Evolutionary conservation across 2,888 invertebrate species (phyloP), one percentile per base, ranked within the genome.

Genomic region (Tenthredo scrophulariae): DNA sequence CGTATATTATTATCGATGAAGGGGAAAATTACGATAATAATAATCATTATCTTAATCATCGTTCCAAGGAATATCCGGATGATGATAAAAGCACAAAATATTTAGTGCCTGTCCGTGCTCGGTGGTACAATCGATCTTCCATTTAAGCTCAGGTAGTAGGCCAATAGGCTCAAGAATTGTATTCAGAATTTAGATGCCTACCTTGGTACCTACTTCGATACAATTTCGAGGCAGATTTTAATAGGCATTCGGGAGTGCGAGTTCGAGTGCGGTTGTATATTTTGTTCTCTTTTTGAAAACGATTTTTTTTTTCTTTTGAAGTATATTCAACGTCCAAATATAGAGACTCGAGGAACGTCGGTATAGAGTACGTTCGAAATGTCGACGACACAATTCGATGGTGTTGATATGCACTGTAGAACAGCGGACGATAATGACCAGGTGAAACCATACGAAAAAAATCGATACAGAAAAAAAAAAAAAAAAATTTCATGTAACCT

Each of bases 341-440:
- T 22, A 9, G 26, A 3, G 10, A 1, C 26, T 40, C 40, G 40
- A 40, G 7, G 40, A 40, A 26, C 26, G 26, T 26, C 62, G 22
- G 3, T 62, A 62, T 62, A n/a, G n/a, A 62, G 13, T 9, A 15
- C 6, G 3, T 70, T 29, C 4, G 6, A 29, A 40, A 74, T 74
- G 72, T 40, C 72, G 18, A 74, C 72, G 72, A 74, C 43, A 22
- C 72, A 74, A 74, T 74, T 74, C n/a, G 72, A 74, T 2, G 72
- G 72, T 43, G 26, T n/a, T 18, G 72, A 74, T 29, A 9, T 22
- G 18, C 72, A 74, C 72, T 74, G 72, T 26, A 74, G 43, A 74
- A 43, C 40, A n/a, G 1, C 40, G 13, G 72, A 74, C 43, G 72
- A 43, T 6, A 43, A 22, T 26, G 72, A 74, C 43, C 72, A 74